Evolutionary conservation across 1,140 invertebrate species (phyloP).

Genomic region (Halictus rubicundus): DNA sequence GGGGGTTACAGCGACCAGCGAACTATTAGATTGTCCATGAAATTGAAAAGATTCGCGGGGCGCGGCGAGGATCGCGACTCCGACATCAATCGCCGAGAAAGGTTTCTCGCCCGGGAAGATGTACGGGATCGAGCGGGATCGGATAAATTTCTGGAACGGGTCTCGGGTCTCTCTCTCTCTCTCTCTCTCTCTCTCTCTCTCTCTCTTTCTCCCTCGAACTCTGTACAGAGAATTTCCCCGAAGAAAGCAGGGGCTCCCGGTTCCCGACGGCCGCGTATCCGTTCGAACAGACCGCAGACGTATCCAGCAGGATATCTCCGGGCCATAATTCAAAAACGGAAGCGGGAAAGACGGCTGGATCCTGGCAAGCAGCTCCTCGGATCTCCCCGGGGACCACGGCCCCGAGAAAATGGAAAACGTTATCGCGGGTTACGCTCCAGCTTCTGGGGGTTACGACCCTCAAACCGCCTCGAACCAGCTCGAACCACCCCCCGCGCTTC

Average conservation of each 20-base stretch:
- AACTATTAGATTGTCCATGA: constrained; percentile 1
- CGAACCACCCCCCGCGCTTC: neutral
- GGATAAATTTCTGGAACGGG: constrained; percentile 15
- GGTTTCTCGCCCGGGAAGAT: neutral
- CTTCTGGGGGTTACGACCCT: constrained; percentile 40
- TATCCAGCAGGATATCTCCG: constrained; percentile 57
- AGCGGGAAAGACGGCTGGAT: constrained; percentile 50
- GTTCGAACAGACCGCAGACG: constrained; percentile 32
- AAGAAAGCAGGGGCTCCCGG: neutral
- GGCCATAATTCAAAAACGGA: constrained; percentile 60
- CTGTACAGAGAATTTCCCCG: neutral
- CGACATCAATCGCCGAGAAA: neutral
- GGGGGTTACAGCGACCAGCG: too few relatives aligned
- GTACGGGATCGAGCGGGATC: neutral
- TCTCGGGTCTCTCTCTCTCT: too few relatives aligned
- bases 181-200: too few relatives aligned
- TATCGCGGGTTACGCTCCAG: constrained; percentile 57
- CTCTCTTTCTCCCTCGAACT: too few relatives aligned
- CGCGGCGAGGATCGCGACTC: neutral
- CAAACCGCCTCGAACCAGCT: neutral
- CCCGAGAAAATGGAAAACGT: constrained; percentile 66
- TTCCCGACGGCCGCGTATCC: neutral
- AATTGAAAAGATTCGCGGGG: constrained; percentile 19
- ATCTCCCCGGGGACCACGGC: constrained; percentile 28
- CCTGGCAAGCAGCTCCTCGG: constrained; percentile 31